Evolutionary conservation across 2,888 invertebrate genomes (phyloP).

Genomic region (Invenusta paracnida): DNA sequence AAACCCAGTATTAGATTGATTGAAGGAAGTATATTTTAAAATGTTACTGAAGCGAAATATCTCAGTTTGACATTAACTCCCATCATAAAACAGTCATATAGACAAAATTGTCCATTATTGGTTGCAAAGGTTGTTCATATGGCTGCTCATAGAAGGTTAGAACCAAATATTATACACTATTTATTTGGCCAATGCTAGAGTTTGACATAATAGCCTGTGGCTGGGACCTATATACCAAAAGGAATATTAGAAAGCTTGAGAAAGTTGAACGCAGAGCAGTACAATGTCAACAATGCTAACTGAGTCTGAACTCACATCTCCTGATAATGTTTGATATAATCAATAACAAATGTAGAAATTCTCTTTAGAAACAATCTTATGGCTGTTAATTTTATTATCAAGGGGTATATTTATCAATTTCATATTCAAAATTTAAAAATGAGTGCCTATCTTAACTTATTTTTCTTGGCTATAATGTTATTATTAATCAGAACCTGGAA

Average conservation of each 20-base stretch:
- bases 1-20: not conserved
- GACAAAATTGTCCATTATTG: not conserved
- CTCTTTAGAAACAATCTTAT: not conserved
- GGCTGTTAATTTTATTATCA: not conserved
- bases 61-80: not conserved
- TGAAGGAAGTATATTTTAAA: not conserved
- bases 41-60: not conserved
- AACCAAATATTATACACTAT: not conserved
- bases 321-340: not conserved
- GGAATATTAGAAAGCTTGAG: not conserved
- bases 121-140: too few species aligned
- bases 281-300: not conserved
- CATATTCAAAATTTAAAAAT: not conserved
- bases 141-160: not conserved
- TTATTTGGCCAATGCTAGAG: not conserved
- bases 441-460: not conserved
- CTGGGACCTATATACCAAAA: not conserved
- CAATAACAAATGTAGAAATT: not conserved
- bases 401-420: not conserved
- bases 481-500: not conserved
- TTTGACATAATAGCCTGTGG: not conserved
- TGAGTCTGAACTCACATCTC: not conserved
- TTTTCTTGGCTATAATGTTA: not conserved
- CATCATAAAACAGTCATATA: not conserved
- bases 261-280: not conserved